Conservation (phyloP, 2,797 vertebrate species). For the Gastrophryne carolinensis region DNA sequence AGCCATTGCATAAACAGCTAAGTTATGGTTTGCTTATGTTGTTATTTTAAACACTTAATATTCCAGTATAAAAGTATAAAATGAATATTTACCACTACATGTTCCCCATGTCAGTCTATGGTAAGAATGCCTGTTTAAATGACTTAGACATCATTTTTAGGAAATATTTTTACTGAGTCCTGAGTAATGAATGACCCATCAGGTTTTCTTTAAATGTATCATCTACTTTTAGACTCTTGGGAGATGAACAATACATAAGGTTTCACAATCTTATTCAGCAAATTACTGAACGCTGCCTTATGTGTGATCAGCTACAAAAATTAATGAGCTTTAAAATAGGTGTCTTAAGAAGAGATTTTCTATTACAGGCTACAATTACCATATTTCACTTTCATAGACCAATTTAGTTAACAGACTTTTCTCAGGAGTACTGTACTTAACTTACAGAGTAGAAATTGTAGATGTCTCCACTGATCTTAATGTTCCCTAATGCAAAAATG, state of each 20-base stretch:
- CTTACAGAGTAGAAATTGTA: conserved; percentile 30
- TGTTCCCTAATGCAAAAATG: neutral
- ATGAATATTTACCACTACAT: neutral
- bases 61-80: neutral
- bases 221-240: conserved; percentile 2
- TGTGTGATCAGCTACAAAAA: conserved; percentile 36
- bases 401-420: conserved; percentile 44
- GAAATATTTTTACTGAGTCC: neutral
- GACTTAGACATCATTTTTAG: neutral
- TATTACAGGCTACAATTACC: conserved; percentile 43
- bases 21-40: neutral
- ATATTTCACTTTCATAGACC: conserved; percentile 32
- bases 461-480: conserved; percentile 21
- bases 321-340: conserved; percentile 42
- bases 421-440: conserved; percentile 20
- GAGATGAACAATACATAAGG: conserved; percentile 29
- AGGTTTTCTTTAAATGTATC: conserved; percentile 2
- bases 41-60: neutral
- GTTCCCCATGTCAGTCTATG: neutral
- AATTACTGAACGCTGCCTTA: conserved; percentile 16
- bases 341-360: conserved; percentile 28
- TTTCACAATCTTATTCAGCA: conserved; percentile 14
- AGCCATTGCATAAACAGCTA: too few relatives aligned
- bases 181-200: neutral
- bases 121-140: neutral